Base-by-base conservation (phyloP, 1,140 invertebrate species). In the Drosophila santomea region DNA sequence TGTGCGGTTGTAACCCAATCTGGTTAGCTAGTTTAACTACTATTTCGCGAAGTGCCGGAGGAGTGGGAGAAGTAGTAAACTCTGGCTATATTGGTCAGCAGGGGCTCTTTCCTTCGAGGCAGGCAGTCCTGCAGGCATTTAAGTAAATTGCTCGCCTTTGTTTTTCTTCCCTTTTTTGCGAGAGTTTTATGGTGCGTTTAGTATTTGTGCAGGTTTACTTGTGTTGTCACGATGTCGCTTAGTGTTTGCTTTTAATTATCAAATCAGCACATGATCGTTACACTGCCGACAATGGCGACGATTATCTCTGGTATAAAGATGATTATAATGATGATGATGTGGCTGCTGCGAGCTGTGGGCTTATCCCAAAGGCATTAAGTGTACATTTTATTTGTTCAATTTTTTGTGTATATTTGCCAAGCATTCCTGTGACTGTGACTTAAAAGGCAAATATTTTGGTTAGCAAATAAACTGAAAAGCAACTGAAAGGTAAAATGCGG, bases 181-280 rank as follows among this genome's bases (percentile, higher is more conserved):
- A 41, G 28, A 35, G 36, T 23, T 86, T 88, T 83, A 83, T 82
- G 78, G 71, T 41, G 69, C 79, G 47, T 67, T 89, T 74, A 80
- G 81, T 80, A 67, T 75, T 67, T 68, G 67, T 50, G 47, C 50
- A 32, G 68, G 73, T 69, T 55, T 74, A 47, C 51, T 71, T 57
- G 71, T 76, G 80, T 69, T 74, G 68, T 74, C 80, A 32, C 58
- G 36, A 17, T 80, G 69, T 72, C 68, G 69, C 76, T 74, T 69
- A 64, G 77, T 88, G 84, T 88, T 88, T 88, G 75, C 76, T 88
- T 88, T 88, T 88, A 89, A 88, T 88, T 88, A 88, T 80, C 74
- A 88, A 88, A 88, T 88, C 84, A 84, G 82, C 84, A 84, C 74
- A 88, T 80, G 84, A 88, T 88, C 84, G 78, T 88, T 89, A 78